Evolutionary conservation across 2,113 vertebrate genomes (phyloP).

Genomic region (Cromileptes altivelis): DNA sequence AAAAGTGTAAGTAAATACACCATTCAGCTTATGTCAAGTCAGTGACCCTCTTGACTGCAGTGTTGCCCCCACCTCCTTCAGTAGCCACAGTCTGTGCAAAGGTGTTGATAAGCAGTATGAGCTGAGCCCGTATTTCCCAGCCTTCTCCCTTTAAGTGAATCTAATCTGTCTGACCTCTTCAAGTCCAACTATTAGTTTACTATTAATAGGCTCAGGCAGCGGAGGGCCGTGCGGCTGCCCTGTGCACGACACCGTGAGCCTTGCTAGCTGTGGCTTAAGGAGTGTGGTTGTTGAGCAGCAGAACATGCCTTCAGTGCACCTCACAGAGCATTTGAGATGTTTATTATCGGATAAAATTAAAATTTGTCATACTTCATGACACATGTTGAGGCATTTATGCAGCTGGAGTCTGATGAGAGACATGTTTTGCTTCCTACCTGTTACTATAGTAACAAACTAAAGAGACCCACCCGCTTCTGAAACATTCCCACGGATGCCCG

Average conservation of each 20-base stretch:
- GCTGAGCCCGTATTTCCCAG: constrained; percentile 63
- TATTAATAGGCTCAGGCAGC: constrained; percentile 80
- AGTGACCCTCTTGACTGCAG: neutral
- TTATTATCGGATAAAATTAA: neutral
- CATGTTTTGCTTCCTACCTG: constrained; percentile 17
- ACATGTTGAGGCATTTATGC: neutral
- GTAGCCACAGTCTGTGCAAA: constrained; percentile 8
- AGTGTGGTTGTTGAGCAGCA: neutral
- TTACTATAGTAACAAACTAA: constrained; percentile 27
- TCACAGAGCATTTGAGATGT: neutral
- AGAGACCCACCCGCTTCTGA: constrained; percentile 27
- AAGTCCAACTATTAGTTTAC: constrained; percentile 76
- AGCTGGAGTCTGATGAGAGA: neutral
- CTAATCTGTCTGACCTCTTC: constrained; percentile 80
- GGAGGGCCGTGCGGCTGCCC: constrained; percentile 24
- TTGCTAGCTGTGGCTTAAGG: constrained; percentile 32
- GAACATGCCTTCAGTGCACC: neutral
- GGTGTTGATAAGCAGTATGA: constrained; percentile 60
- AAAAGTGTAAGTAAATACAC: neutral
- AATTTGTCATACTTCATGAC: neutral
- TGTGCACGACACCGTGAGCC: constrained; percentile 18
- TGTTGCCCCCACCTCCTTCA: neutral
- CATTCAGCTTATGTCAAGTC: neutral
- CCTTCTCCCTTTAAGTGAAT: constrained; percentile 75
- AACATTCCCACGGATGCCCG: constrained; percentile 29